Evolutionary conservation across 2,888 invertebrate genomes (phyloP).

Genomic region (Stenoptilia bipunctidactyla): DNA sequence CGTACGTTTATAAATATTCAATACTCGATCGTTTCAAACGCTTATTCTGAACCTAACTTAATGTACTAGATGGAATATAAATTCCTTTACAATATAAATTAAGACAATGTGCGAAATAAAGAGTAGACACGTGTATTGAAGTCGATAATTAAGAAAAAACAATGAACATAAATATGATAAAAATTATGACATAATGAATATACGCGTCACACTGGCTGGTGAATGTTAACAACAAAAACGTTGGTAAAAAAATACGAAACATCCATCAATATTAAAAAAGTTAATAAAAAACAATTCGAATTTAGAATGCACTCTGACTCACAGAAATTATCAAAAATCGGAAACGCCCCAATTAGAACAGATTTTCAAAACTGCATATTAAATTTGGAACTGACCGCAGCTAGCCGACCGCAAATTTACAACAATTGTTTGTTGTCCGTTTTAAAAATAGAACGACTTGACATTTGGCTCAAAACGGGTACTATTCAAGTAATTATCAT

Average conservation of each 20-base stretch:
- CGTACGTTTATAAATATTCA: conserved; percentile 55
- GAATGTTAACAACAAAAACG: not conserved
- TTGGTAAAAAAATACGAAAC: not conserved
- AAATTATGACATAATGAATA: too few relatives aligned
- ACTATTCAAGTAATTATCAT: conserved; percentile 25
- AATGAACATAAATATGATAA: too few relatives aligned
- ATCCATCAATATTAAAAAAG: not conserved
- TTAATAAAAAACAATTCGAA: not conserved
- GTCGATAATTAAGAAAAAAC: too few relatives aligned
- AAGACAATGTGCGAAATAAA: too few relatives aligned
- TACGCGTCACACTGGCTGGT: too few relatives aligned
- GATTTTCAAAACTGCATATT: conserved; percentile 34
- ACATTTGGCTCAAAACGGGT: conserved; percentile 33
- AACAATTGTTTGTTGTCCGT: conserved; percentile 13
- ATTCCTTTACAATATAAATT: too few relatives aligned
- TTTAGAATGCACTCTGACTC: not conserved
- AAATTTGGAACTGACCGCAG: conserved; percentile 23
- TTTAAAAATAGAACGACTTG: conserved; percentile 31
- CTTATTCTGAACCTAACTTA: not conserved
- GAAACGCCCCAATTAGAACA: conserved; percentile 35
- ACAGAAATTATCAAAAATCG: too few relatives aligned
- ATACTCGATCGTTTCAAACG: conserved; percentile 23
- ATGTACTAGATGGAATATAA: too few relatives aligned
- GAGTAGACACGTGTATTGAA: too few relatives aligned
- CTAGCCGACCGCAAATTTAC: conserved; percentile 17